phyloP scores from a whole-genome alignment of 2,113 vertebrate genomes.

The Suricata suricatta region DNA sequence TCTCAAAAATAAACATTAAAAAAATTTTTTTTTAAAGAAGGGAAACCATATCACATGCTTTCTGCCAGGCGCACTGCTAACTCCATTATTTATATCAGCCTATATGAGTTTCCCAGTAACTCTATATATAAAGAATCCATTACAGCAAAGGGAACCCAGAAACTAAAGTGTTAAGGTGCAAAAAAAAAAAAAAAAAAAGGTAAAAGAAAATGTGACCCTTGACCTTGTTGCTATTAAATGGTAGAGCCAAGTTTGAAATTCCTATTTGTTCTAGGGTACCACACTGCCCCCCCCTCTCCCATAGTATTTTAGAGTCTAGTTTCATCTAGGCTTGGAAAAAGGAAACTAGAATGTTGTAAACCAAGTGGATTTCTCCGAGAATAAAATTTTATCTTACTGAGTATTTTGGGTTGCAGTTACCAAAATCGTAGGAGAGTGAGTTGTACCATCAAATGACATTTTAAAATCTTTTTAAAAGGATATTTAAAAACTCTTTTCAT shows the following conservation, averaged over 20 bases:
- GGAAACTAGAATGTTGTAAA: background rate
- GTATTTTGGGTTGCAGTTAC: background rate
- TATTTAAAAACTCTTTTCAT: background rate
- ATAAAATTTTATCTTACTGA: background rate
- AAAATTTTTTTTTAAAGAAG: background rate
- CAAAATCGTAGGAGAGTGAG: background rate
- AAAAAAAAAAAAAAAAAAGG: background rate
- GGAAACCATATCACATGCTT: background rate
- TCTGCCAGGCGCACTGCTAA: background rate
- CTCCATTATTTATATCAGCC: background rate
- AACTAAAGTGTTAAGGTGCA: background rate
- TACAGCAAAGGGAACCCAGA: background rate
- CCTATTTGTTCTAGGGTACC: background rate
- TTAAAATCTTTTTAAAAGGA: background rate
- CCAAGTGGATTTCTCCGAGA: background rate
- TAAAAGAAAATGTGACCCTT: background rate
- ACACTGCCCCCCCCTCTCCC: background rate
- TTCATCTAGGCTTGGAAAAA: background rate
- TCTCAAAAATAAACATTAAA: too few relatives aligned
- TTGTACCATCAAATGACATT: background rate
- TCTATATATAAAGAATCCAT: background rate
- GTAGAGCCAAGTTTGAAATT: background rate
- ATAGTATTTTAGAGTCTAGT: background rate
- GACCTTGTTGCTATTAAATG: background rate
- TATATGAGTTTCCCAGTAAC: background rate